Percentiles rank a stretch among this genome's conserved stretches.
phyloP scores from a whole-genome alignment of 2,888 invertebrate genomes.

The Dryocosmus kuriphilus region DNA sequence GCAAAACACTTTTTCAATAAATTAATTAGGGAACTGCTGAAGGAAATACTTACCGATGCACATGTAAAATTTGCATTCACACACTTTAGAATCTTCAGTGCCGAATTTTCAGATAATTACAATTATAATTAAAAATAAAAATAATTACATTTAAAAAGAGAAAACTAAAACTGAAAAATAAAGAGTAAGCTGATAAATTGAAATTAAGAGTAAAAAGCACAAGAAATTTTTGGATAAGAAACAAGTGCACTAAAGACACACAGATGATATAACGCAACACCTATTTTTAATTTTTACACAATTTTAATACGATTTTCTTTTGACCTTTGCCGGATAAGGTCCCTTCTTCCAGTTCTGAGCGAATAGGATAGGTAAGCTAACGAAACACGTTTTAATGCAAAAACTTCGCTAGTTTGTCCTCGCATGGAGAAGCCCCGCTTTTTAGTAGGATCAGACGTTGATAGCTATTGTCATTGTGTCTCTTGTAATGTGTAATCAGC shows the following conservation, averaged over 20 bases:
- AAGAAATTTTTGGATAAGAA: not conserved
- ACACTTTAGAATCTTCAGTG: not conserved
- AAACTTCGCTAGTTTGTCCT: conserved; percentile 8
- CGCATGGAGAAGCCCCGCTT: conserved; percentile 24
- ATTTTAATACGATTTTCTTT: conserved; percentile 70
- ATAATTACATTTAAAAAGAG: not conserved
- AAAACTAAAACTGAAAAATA: conserved; percentile 1
- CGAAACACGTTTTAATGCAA: conserved; percentile 42
- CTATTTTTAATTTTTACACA: conserved; percentile 50
- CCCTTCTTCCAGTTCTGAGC: conserved; percentile 90
- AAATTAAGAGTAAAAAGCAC: not conserved
- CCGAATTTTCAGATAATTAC: not conserved
- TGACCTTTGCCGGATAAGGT: conserved; percentile 79
- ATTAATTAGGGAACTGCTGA: not conserved
- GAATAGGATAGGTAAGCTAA: conserved; percentile 82
- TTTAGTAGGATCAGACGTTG: conserved; percentile 16
- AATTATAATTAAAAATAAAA: not conserved
- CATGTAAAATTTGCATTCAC: not conserved
- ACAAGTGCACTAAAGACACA: not conserved
- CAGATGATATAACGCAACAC: conserved; percentile 8
- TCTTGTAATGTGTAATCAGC: conserved; percentile 14
- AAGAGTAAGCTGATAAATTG: not conserved
- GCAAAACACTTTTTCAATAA: not conserved
- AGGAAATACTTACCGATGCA: too few species aligned
- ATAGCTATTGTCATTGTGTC: conserved; percentile 3